Evolutionary conservation across 2,113 vertebrate species (phyloP), one percentile per base, ranked within the genome.

Genomic region (Ceratotherium simum): DNA sequence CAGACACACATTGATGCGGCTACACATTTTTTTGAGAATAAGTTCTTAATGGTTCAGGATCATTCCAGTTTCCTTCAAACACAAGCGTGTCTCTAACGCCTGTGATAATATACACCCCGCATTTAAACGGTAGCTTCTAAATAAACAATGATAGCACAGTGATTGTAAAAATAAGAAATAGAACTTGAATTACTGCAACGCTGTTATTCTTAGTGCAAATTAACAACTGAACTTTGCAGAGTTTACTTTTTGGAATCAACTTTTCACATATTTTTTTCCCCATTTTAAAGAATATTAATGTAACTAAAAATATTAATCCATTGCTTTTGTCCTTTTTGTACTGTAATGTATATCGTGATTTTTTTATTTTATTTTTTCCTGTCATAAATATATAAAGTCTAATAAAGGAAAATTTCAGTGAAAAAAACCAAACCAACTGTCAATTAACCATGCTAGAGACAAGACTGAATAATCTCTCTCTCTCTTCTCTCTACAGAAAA

Each of bases 281-380:
- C 25, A 51, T 93, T 81, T 81, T 75, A 92, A 60, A 65, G 87
- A 93, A 73, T 48, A 62, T 7, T 70, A 65, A 65, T 67, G 2
- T 64, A 29, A 36, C 31, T 91, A 39, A 94, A 95, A 95, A 42
- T 81, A 67, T 29, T 33, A 91, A 87, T n/a, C 29, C 25, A 33
- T 67, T 80, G 39, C 27, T 58, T 86, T 93, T 67, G 18, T 70
- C 21, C 8, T 56, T 93, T 96, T 46, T 48, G 13, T 64, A 51
- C 11, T 54, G 17, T 36, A 58, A 80, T 42, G 21, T 36, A 67
- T 72, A 65, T 79, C 54, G 29, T 84, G 6, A 56, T 54, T 92
- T 96, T 93, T 83, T 42, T 88, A 79, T 76, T 96, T 83, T 88
- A 72, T 90, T 73, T 72, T 86, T 95, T 80, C 27, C 67, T 78